A percentile compares a stretch with the other conserved stretches of the same genome.
phyloP scores from a whole-genome alignment of 2,113 vertebrate species.

The Sorex fumeus region DNA sequence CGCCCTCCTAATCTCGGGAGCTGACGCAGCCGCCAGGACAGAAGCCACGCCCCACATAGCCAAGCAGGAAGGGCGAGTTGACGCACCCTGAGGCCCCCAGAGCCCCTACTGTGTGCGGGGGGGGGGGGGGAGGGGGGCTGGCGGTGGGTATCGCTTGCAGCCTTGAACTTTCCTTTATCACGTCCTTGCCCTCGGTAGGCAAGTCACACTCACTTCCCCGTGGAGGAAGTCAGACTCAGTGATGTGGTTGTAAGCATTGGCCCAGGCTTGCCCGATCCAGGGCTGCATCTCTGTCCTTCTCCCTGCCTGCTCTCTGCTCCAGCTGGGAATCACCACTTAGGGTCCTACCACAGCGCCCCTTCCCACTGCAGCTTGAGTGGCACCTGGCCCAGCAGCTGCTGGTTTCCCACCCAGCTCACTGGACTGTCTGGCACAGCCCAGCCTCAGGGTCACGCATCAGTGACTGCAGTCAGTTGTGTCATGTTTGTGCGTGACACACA shows the following conservation, averaged over 20 bases:
- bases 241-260: background rate
- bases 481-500: too few species aligned
- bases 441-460: background rate
- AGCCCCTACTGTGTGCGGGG: conserved; percentile 7
- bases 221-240: conserved; percentile 44
- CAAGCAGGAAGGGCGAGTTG: background rate
- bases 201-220: background rate
- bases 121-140: background rate
- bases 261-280: background rate
- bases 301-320: background rate
- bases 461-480: conserved; percentile 19
- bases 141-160: background rate
- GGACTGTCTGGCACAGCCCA: background rate
- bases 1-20: conserved; percentile 10
- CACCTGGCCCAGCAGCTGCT: too few species aligned
- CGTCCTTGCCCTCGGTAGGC: background rate
- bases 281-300: background rate
- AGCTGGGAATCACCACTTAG: background rate
- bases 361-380: background rate
- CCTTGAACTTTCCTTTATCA: conserved; percentile 3
- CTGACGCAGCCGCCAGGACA: background rate
- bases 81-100: background rate
- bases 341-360: background rate
- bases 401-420: too few species aligned
- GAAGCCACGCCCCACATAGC: background rate